Base-by-base conservation (phyloP, 2,113 vertebrate species). In the Scortum barcoo region DNA sequence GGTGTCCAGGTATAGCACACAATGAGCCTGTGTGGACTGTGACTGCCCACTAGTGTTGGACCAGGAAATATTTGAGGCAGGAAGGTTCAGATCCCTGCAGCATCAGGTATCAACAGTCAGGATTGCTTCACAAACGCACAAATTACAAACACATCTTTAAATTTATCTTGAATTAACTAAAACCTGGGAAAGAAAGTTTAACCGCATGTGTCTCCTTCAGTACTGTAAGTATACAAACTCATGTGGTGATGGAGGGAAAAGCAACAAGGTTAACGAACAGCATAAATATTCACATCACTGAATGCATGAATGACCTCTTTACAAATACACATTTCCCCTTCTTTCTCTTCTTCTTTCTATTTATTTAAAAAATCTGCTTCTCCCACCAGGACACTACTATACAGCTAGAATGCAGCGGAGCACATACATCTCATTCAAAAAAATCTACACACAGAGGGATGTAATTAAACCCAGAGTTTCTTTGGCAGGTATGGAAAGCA, bases 11-110 rank as follows among this genome's bases (percentile, higher is more conserved):
- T 91, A 62, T 19, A 60, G 26, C 33, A 11, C 38, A 38, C 58
- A 77, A 42, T 69, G 30, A 74, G 67, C 12, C 69, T 81, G 69
- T 81, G 78, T 90, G 88, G 89, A 85, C 87, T 92, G 72, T 87
- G 87, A 92, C 91, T 91, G 91, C 90, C 93, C 90, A 93, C 92
- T 92, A 92, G 91, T 91, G 89, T 89, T 88, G 58, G 56, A 88
- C 63, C 72, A 60, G 14, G 22, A 88, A 12, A 86, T 68, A 67
- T 69, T 79, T 80, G 42, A 84, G 42, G 26, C 11, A 72, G 33
- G 28, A 36, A 20, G 38, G 24, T 50, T 54, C 56, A 72, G n/a
- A 84, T 54, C 48, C 76, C 72, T 70, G 61, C 69, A 87, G 72
- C 63, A 58, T 70, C 48, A 81, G 57, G 40, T 62, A 30, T 26